Base-by-base conservation (phyloP, 2,888 invertebrate species). In the Anarsia innoxiella region DNA sequence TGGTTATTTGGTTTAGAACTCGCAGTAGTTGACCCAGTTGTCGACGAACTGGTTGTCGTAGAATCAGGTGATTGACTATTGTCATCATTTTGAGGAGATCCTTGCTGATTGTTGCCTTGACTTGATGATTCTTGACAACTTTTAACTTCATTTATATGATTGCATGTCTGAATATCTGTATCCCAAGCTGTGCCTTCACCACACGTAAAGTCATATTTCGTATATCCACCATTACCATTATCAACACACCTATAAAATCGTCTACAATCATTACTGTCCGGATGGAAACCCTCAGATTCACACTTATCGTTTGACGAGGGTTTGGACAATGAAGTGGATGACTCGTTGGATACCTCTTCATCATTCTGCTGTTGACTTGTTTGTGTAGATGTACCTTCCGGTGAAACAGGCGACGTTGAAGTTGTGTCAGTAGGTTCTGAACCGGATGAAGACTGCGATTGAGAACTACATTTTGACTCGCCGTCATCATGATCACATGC, bases 101-200 rank as follows among this genome's bases (percentile, higher is more conserved):
- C 47, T 41, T 3, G 31, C 54, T 28, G 54, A 51, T 14, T 57
- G 46, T 37, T 49, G 41, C 37, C 43, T 13, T 38, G 38, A 13
- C 38, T 5, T 19, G 19, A 8, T 5, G 4, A 5, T 19, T 19
- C 44, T 28, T 51, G 36, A 49, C 79, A 78, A 44, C 51, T 56
- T 49, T 58, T 51, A 4, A 88, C 87, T 43, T 79, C 74, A 46
- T 69, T 71, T 12, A 83, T 78, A 59, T 93, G 88, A 66, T 93
- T 91, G 61, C 93, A 93, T 32, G 90, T 87, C 59, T 88, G 79
- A 41, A 88, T 72, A 34, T 84, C 75, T 40, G 88, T 86, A 71
- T 93, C 92, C 93, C 93, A 94, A 19, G 91, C 89, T 3, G 93
- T 94, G 33, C 92, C 93, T 37, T 89, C 87, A 2, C 89, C 91